Evolutionary conservation across 1,140 invertebrate genomes (phyloP), one percentile per base, ranked within the genome.

Genomic region (Pemphigus obesinymphae): DNA sequence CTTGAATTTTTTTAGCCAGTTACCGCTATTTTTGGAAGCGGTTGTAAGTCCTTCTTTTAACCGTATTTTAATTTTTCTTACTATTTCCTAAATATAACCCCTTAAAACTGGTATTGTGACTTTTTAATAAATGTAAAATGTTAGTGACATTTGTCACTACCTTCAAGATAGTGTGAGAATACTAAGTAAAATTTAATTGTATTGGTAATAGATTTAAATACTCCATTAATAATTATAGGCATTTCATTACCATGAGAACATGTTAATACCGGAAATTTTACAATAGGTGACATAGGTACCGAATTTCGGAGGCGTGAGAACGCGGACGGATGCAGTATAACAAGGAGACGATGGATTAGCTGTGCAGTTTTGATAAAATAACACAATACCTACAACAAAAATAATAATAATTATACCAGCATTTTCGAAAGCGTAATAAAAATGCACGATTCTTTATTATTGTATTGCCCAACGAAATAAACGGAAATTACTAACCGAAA

Each of bases 251-350:
- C 50, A 78, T 40, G 73, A 29, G 50, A 78, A 78, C 50, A 37
- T 10, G n/a, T 6, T 31, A 37, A 58, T n/a, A 58, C 48, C 48
- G 73, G 73, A 78, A 78, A 78, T 76, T 40, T 72, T 37, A 76
- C 37, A 58, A 40, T 78, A 50, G 43, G 70, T 50, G 43, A 20
- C 43, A 76, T 55, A 76, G 37, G 37, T 40, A 40, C 73, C 31
- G 26, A 78, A 78, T 55, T 78, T 37, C 29, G 31, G 40, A 40
- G 73, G 50, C 73, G 73, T 78, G 73, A 40, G 73, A 78, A 78
- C 34, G 0, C 11, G 53, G 31, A 29, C 11, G 53, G 50, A 45
- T 78, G 48, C 73, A 26, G 20, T 58, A 58, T 17, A 26, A 26
- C 23, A 53, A 31, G 6, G 6, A 29, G 26, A 55, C 50, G 17